Conservation (phyloP, 2,888 invertebrate genomes). For the Synergus gifuensis region DNA sequence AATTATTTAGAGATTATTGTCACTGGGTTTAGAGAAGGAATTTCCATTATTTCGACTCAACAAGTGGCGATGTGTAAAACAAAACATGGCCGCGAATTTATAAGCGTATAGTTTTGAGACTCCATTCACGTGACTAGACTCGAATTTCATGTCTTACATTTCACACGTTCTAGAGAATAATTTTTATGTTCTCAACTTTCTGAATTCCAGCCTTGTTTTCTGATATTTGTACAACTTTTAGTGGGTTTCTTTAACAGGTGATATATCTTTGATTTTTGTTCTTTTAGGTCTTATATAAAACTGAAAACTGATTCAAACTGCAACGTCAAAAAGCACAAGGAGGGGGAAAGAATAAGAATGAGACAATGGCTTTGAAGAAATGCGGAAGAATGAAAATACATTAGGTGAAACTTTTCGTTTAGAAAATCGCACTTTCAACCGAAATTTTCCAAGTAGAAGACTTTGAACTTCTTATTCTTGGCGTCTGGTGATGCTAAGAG, state of each 20-base stretch:
- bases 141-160: slow-evolving; percentile 32
- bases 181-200: slow-evolving; percentile 32
- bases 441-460: slow-evolving; percentile 7
- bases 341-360: not conserved
- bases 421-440: slow-evolving; percentile 5
- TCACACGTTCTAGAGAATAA: slow-evolving; percentile 2
- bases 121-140: slow-evolving; percentile 29
- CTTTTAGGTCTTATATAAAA: no score
- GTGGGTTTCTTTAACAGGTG: not conserved
- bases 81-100: slow-evolving; percentile 28
- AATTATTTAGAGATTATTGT: not conserved
- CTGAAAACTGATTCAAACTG: no score
- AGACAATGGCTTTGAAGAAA: not conserved
- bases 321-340: no score
- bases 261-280: no score
- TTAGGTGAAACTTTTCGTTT: slow-evolving; percentile 4
- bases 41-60: slow-evolving; percentile 8
- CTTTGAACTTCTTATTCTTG: slow-evolving; percentile 38
- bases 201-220: slow-evolving; percentile 19
- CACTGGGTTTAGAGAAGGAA: not conserved
- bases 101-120: slow-evolving; percentile 23
- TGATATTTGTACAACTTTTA: slow-evolving; percentile 1
- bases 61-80: slow-evolving; percentile 36
- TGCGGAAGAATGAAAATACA: not conserved
- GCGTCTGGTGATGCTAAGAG: slow-evolving; percentile 22